Evolutionary conservation across 2,113 vertebrate species (phyloP).

Genomic region (Emberiza fucata): DNA sequence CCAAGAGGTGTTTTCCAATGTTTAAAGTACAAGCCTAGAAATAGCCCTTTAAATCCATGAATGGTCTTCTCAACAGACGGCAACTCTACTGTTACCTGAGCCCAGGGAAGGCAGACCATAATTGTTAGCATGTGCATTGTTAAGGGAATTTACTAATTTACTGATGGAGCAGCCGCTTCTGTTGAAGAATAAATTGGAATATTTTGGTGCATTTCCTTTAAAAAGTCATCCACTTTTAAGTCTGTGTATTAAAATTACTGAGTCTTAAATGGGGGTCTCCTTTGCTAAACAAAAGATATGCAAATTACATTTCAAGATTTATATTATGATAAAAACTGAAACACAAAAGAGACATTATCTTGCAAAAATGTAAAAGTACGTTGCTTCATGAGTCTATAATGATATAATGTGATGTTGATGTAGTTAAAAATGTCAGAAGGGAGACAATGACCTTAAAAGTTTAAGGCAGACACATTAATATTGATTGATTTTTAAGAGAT

Average conservation of each 20-base stretch:
- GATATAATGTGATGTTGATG: constrained; percentile 79
- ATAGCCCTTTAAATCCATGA: constrained; percentile 26
- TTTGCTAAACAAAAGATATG: constrained; percentile 81
- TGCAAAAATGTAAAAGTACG: constrained; percentile 74
- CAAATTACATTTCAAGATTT: constrained; percentile 80
- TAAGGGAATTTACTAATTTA: constrained; percentile 68
- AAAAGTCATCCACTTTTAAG: constrained; percentile 62
- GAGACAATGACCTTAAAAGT: constrained; percentile 81
- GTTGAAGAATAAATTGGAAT: constrained; percentile 79
- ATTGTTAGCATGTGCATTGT: constrained; percentile 67
- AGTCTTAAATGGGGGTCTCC: constrained; percentile 73
- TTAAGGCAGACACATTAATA: constrained; percentile 77
- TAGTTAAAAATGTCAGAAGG: constrained; percentile 78
- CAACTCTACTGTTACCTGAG: neutral
- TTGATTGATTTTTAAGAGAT: constrained; percentile 73
- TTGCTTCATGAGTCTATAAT: constrained; percentile 76
- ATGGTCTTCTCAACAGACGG: constrained; percentile 38
- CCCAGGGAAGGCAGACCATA: constrained; percentile 35
- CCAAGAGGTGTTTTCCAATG: neutral
- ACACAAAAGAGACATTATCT: constrained; percentile 81
- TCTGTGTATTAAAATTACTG: constrained; percentile 75
- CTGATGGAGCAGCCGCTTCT: constrained; percentile 54
- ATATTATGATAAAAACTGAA: constrained; percentile 80
- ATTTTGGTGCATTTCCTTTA: constrained; percentile 73
- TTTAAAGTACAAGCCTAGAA: constrained; percentile 9